Evolutionary conservation across 2,797 vertebrate species (phyloP).

Genomic region (Crax fasciolata): DNA sequence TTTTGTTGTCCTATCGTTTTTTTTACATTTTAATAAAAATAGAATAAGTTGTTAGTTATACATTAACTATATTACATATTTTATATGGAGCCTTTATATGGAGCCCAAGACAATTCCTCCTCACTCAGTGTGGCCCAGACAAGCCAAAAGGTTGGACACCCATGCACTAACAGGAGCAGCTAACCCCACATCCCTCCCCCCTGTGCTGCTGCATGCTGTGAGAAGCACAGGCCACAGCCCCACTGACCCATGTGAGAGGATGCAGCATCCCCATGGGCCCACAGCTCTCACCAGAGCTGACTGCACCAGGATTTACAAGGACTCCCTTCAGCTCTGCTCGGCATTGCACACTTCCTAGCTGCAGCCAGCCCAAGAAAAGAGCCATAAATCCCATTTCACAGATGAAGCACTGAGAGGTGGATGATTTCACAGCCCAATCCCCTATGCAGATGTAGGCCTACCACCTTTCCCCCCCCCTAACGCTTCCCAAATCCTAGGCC

Average conservation of each 20-base stretch:
- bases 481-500: neutral
- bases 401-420: neutral
- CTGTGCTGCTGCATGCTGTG: neutral
- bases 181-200: neutral
- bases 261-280: neutral
- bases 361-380: neutral
- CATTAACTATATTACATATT: too few relatives aligned
- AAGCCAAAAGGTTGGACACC: too few relatives aligned
- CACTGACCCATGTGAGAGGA: fast-evolving
- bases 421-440: neutral
- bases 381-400: conserved; percentile 7
- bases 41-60: too few relatives aligned
- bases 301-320: neutral
- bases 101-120: too few relatives aligned
- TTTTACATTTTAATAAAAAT: too few relatives aligned
- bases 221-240: fast-evolving
- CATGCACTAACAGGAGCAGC: fast-evolving
- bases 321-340: neutral
- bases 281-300: neutral
- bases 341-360: neutral
- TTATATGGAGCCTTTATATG: too few relatives aligned
- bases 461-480: neutral
- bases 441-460: neutral
- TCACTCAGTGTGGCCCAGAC: too few relatives aligned
- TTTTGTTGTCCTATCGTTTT: too few relatives aligned